These are phyloP conservation scores for Stenotaenia linearis DNA, from an alignment of 2,888 invertebrate genomes.

Conservation along the genomic window DNA sequence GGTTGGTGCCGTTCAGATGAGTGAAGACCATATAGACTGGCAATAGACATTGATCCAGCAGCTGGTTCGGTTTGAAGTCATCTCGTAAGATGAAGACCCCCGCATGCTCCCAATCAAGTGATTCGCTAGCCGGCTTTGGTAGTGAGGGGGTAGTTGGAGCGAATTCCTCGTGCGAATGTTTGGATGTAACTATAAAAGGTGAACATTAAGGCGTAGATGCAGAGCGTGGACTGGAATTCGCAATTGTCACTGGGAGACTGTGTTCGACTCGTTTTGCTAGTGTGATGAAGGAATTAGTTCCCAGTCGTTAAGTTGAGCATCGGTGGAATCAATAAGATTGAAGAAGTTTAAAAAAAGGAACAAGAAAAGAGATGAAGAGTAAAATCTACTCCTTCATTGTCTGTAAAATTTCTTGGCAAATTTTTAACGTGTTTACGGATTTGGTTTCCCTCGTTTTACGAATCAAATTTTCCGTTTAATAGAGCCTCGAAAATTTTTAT, in stretches of 20 bases:
- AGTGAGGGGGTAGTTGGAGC: not conserved
- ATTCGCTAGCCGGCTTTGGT: constrained; percentile 17
- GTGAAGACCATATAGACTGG: constrained; percentile 20
- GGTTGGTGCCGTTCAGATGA: not conserved
- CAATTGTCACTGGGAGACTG: constrained; percentile 16
- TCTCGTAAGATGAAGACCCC: constrained; percentile 7
- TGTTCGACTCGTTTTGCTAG: constrained; percentile 7
- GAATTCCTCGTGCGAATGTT: constrained; percentile 17
- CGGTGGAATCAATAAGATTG: not conserved
- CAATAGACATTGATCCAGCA: constrained; percentile 19
- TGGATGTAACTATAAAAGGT: constrained; percentile 17
- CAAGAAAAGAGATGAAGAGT: not conserved
- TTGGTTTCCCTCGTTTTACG: not conserved
- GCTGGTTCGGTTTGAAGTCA: not conserved
- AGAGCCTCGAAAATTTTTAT: not conserved
- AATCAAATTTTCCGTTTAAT: not conserved
- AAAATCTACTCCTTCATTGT: not conserved
- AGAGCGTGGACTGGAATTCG: constrained; percentile 26
- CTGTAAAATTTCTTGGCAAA: not conserved
- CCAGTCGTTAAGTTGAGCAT: constrained; percentile 21
- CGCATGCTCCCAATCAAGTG: constrained; percentile 9
- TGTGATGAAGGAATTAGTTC: constrained; percentile 21
- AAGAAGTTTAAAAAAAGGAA: constrained; percentile 15
- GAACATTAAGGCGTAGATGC: constrained; percentile 10
- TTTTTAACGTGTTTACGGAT: too few relatives aligned